These are phyloP conservation scores for Rhorus exstirpatorius DNA, from an alignment of 2,888 invertebrate species.

Conservation along the genomic window DNA sequence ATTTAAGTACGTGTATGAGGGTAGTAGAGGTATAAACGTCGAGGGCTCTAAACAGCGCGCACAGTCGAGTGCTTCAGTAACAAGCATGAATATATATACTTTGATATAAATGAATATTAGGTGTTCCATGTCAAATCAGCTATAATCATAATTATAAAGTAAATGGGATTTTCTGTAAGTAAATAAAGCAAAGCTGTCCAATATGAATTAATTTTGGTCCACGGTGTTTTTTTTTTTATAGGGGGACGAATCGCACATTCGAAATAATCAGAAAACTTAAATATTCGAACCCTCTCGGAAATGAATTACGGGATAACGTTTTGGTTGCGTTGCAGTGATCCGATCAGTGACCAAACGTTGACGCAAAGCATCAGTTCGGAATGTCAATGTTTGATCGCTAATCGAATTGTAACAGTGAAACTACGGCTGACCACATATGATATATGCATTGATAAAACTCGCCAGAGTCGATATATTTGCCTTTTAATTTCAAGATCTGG, in stretches of 20 bases:
- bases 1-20: not conserved
- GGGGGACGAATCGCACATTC: too few species aligned
- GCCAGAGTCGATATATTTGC: not conserved
- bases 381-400: slow-evolving; percentile 47
- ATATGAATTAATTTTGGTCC: too few species aligned
- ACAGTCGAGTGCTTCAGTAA: not conserved
- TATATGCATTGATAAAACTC: not conserved
- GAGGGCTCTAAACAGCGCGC: not conserved
- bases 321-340: slow-evolving; percentile 32
- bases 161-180: too few species aligned
- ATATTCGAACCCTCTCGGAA: slow-evolving; percentile 25
- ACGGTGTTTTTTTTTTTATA: not conserved
- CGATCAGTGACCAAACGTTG: slow-evolving; percentile 47
- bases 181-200: too few species aligned
- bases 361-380: slow-evolving; percentile 38
- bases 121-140: not conserved
- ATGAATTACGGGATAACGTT: slow-evolving; percentile 40
- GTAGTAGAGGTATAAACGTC: not conserved
- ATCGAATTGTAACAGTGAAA: slow-evolving; percentile 27
- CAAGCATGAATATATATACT: not conserved
- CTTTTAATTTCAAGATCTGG: not conserved
- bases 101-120: not conserved
- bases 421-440: slow-evolving; percentile 9
- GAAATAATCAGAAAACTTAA: too few species aligned
- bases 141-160: not conserved